These are phyloP conservation scores for Cataglyphis livida DNA, from an alignment of 2,888 invertebrate species.

Conservation along the genomic window DNA sequence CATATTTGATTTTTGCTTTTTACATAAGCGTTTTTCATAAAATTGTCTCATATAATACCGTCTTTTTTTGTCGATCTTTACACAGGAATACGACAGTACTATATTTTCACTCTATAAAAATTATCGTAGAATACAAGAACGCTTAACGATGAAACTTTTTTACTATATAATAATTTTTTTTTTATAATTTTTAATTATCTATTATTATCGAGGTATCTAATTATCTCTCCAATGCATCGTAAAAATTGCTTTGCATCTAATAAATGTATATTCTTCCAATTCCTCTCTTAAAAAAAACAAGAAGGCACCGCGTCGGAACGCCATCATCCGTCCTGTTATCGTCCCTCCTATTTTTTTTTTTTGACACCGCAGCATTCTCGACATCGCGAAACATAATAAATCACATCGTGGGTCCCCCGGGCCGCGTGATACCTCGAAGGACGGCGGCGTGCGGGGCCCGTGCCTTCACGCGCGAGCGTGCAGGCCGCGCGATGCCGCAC, in stretches of 20 bases:
- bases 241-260: neutral
- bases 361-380: conserved; percentile 75
- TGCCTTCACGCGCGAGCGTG: conserved; percentile 57
- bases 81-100: neutral
- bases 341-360: conserved; percentile 53
- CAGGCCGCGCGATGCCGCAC: conserved; percentile 46
- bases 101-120: neutral
- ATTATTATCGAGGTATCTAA: neutral
- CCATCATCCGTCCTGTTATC: neutral
- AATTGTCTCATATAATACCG: neutral
- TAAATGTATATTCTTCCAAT: neutral
- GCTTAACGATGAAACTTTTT: neutral
- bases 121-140: neutral
- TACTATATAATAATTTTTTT: neutral
- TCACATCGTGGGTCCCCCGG: conserved; percentile 78
- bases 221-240: neutral
- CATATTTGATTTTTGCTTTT: neutral
- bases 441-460: conserved; percentile 39
- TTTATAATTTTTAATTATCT: neutral
- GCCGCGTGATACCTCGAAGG: conserved; percentile 46
- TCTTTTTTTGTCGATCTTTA: neutral
- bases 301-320: neutral
- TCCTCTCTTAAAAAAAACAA: neutral
- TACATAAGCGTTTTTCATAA: neutral
- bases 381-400: conserved; percentile 81